Evolutionary conservation across 2,113 vertebrate species (phyloP).

Genomic region (Anguilla rostrata): DNA sequence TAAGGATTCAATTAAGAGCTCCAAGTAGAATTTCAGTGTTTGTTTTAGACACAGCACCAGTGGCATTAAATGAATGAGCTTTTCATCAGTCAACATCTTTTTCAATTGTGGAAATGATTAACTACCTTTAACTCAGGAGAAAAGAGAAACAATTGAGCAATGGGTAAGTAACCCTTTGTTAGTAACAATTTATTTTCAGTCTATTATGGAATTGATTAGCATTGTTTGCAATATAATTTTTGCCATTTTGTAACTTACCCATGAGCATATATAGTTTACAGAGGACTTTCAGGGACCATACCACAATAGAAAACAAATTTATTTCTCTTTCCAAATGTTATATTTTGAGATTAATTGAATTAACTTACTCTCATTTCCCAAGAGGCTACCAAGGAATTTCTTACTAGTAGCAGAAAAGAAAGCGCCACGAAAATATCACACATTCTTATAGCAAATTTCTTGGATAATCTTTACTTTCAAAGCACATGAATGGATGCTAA

Average conservation of each 20-base stretch:
- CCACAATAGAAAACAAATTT: too few relatives aligned
- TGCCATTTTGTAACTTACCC: neutral
- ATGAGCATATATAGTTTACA: neutral
- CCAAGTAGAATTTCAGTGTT: conserved; percentile 41
- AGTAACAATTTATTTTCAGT: neutral
- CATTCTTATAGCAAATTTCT: too few relatives aligned
- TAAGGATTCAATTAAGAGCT: conserved; percentile 67
- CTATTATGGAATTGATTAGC: neutral
- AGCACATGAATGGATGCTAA: neutral
- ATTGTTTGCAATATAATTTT: neutral
- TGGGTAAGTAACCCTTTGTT: neutral
- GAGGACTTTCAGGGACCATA: neutral
- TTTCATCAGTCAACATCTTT: conserved; percentile 41
- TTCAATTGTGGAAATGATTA: conserved; percentile 12
- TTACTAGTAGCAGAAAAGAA: too few relatives aligned
- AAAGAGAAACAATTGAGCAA: neutral
- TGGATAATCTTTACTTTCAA: neutral
- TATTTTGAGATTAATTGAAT: too few relatives aligned
- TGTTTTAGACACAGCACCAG: conserved; percentile 43
- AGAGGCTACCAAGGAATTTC: too few relatives aligned
- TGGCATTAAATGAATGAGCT: conserved; percentile 27
- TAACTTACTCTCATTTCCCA: too few relatives aligned
- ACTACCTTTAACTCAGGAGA: neutral
- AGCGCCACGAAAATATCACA: too few relatives aligned
- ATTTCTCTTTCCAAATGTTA: too few relatives aligned